Conservation (phyloP, 2,797 vertebrate species). For the Myripristis jacobus region DNA sequence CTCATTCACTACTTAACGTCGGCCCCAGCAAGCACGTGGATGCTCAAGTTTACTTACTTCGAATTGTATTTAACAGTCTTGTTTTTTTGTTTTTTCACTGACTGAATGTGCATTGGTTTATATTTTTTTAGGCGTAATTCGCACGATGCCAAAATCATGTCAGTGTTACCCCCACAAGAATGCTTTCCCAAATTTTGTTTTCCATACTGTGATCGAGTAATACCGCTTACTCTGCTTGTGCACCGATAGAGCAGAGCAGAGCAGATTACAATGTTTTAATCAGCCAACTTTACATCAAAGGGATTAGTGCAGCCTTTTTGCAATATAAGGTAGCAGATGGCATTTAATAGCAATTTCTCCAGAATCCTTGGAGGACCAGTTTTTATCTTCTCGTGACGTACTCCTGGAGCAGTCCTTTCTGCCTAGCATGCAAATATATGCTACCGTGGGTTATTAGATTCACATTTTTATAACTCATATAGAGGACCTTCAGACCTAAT, state of each 20-base stretch:
- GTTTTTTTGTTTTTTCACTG: background rate
- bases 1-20: slow-evolving; percentile 15
- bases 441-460: slow-evolving; percentile 19
- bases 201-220: background rate
- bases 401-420: background rate
- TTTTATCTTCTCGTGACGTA: slow-evolving; percentile 15
- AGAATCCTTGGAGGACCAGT: slow-evolving; percentile 10
- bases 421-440: slow-evolving; percentile 22
- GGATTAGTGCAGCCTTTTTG: background rate
- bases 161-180: background rate
- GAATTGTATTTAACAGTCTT: background rate
- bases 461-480: slow-evolving; percentile 26
- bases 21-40: background rate
- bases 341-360: slow-evolving; percentile 16
- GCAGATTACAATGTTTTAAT: slow-evolving; percentile 3
- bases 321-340: slow-evolving; percentile 15
- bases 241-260: background rate
- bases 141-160: background rate
- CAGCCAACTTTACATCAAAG: background rate
- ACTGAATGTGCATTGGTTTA: background rate
- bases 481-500: slow-evolving; percentile 53
- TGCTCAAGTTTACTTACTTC: background rate
- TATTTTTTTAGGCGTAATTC: too few species aligned
- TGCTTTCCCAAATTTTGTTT: background rate
- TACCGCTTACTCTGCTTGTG: background rate